Base-by-base conservation (phyloP, 2,797 vertebrate genomes). In the Smutsia gigantea region DNA sequence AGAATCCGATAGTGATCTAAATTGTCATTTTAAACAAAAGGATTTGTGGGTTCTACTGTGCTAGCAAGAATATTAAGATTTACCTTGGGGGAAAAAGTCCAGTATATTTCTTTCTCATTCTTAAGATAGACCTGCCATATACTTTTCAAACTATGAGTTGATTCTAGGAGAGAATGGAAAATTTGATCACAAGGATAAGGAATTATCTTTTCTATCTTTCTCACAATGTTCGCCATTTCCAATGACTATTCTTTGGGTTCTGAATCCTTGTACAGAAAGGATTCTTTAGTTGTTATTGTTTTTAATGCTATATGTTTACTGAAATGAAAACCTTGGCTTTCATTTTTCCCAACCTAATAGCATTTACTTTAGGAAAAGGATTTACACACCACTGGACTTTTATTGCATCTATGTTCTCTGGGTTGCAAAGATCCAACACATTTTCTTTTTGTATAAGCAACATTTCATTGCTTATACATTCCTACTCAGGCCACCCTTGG, bases 251-350 rank as follows among this genome's bases (percentile, higher is more conserved):
- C 46, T 92, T 69, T 90, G 46, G 34, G 39, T 5, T 92, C 23
- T 37, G 11, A 21, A 82, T 87, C 19, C 72, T 94, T 79, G 21
- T 25, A 23, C 10, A 82, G 87, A 66, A 96, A 59, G 7, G 21
- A 96, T 37, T 8, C 34, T 66, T 82, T 59, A 49, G n/a, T 59
- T 27, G 34, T 75, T 46, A 46, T 46, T 42, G 17, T 14, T 82
- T 74, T 72, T 77, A 74, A 84, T 87, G 21, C 51, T 91, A 42
- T 46, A 27, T 69, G 14, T 55, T 94, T 93, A 59, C 31, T 82
- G 77, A 92, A 74, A 53, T 86, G 39, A 61, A 87, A 71, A 68
- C 46, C 59, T 94, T 78, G 71, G 55, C 68, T 97, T 83, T 90
- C 27, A 87, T 94, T 78, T 12, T 74, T 14, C 61, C 61, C 69